phyloP scores from a whole-genome alignment of 1,140 invertebrate genomes.

The Pseudomyrmex gracilis region DNA sequence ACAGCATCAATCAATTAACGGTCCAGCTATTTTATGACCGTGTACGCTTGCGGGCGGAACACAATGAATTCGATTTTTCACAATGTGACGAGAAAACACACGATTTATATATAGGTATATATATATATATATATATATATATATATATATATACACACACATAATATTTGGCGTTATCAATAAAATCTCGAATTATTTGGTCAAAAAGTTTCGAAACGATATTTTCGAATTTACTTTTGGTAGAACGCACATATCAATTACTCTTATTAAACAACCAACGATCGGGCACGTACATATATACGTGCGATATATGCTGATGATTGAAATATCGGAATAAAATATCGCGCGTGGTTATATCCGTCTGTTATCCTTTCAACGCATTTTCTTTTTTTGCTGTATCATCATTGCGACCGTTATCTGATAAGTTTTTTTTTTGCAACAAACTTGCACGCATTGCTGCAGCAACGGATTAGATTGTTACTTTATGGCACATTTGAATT shows the following conservation, averaged over 20 bases:
- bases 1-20: slow-evolving; percentile 67
- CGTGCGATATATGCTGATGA: background rate
- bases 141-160: background rate
- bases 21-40: slow-evolving; percentile 50
- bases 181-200: background rate
- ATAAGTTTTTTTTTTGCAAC: background rate
- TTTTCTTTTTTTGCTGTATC: background rate
- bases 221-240: slow-evolving; percentile 12
- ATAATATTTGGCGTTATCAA: slow-evolving; percentile 22
- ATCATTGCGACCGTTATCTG: background rate
- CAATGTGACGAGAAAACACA: slow-evolving; percentile 13
- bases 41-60: background rate
- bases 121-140: background rate
- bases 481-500: slow-evolving; percentile 8
- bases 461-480: background rate
- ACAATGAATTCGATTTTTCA: slow-evolving; percentile 42
- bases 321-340: slow-evolving; percentile 10
- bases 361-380: background rate
- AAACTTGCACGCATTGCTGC: background rate
- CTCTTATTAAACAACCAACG: slow-evolving; percentile 20
- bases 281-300: no score
- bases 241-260: slow-evolving; percentile 23
- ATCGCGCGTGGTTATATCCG: background rate
- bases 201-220: background rate
- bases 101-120: background rate